Conservation (phyloP, 2,113 vertebrate genomes). For the human region GRCh38 chr1:82548001-82548500, state of each 20-base stretch:
- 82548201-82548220: background rate
- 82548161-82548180: background rate
- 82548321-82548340: background rate
- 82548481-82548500: constrained; percentile 15
- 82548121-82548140: background rate
- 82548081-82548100: background rate
- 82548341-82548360: background rate
- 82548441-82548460: constrained; percentile 53
- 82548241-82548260: background rate
- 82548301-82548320: background rate
- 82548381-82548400: background rate
- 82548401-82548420: background rate
- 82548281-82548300: background rate
- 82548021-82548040: background rate
- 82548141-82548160: background rate
- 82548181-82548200: background rate
- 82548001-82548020: background rate
- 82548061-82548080: background rate
- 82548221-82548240: background rate
- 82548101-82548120: background rate
- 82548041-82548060: background rate
- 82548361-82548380: background rate
- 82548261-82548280: background rate
- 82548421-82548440: constrained; percentile 64
- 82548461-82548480: constrained; percentile 31